A percentile compares a stretch with the other conserved stretches of the same genome.
Evolutionary conservation across 2,888 invertebrate species (phyloP).

Genomic region (Lithophane socia): DNA sequence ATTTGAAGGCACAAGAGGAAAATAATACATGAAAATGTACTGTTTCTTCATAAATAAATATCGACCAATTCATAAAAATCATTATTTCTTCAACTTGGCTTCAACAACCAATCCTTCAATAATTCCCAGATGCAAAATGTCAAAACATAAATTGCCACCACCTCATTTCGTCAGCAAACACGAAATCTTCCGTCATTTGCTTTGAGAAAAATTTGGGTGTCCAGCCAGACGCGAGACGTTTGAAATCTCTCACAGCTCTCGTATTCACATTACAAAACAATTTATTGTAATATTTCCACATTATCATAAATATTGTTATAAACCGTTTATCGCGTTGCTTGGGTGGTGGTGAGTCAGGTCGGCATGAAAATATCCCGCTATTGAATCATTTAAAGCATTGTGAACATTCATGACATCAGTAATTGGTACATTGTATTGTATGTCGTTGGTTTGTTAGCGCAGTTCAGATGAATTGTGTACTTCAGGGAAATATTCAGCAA

Average conservation of each 20-base stretch:
- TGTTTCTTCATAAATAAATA: too few relatives aligned
- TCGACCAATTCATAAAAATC: neutral
- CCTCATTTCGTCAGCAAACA: neutral
- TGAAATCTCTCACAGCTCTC: conserved; percentile 21
- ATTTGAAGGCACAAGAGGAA: neutral
- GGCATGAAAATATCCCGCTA: conserved; percentile 38
- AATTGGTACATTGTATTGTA: conserved; percentile 19
- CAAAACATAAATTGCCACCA: neutral
- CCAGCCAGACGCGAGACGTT: neutral
- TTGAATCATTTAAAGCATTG: conserved; percentile 42
- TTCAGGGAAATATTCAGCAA: conserved; percentile 10
- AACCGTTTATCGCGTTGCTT: conserved; percentile 38
- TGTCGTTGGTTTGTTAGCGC: neutral
- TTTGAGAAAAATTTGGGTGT: conserved; percentile 3
- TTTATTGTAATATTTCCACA: conserved; percentile 35
- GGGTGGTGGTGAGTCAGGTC: conserved; percentile 35
- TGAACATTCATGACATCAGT: conserved; percentile 23
- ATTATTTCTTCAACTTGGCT: neutral
- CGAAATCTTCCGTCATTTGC: neutral
- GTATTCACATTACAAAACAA: conserved; percentile 10
- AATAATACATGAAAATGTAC: neutral
- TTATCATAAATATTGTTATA: conserved; percentile 37
- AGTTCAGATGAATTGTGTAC: neutral
- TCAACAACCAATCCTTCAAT: neutral
- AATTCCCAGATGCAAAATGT: neutral